A percentile compares a stretch with the other conserved stretches of the same genome.
Evolutionary conservation across 2,113 vertebrate species (phyloP).

Genomic region (Sylvilagus bachmani): DNA sequence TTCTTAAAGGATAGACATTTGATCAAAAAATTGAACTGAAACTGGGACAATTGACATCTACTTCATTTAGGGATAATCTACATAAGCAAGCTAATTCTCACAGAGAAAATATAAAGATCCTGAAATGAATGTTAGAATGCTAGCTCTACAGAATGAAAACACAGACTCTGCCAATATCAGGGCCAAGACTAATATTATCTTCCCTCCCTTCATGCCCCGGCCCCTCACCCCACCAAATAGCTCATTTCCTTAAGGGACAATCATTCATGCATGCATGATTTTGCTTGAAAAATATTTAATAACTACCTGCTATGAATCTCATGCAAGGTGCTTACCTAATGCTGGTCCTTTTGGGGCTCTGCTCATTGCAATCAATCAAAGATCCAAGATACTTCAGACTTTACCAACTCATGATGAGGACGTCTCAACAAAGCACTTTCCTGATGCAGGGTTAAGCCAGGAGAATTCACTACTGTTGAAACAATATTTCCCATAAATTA

Average conservation of each 20-base stretch:
- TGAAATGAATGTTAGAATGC: not conserved
- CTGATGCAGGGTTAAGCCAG: not conserved
- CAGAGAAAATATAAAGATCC: not conserved
- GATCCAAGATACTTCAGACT: not conserved
- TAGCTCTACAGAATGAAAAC: not conserved
- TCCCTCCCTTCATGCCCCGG: not conserved
- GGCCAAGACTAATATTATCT: not conserved
- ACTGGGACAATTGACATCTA: not conserved
- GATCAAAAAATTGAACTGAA: conserved; percentile 16
- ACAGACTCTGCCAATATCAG: not conserved
- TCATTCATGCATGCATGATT: not conserved
- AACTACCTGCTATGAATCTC: not conserved
- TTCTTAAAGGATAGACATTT: not conserved
- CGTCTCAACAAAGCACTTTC: not conserved
- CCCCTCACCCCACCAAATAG: not conserved
- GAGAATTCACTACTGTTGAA: not conserved
- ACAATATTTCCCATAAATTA: not conserved
- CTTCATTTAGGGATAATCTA: not conserved
- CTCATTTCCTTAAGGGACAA: not conserved
- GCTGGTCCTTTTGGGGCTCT: fast-evolving
- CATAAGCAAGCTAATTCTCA: not conserved
- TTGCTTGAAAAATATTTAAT: not conserved
- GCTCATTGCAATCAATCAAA: not conserved
- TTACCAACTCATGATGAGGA: not conserved
- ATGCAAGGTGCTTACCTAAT: not conserved